A percentile compares a stretch with the other conserved stretches of the same genome.
phyloP scores from a whole-genome alignment of 2,113 vertebrate species.

The Cynopterus brachyotis region DNA sequence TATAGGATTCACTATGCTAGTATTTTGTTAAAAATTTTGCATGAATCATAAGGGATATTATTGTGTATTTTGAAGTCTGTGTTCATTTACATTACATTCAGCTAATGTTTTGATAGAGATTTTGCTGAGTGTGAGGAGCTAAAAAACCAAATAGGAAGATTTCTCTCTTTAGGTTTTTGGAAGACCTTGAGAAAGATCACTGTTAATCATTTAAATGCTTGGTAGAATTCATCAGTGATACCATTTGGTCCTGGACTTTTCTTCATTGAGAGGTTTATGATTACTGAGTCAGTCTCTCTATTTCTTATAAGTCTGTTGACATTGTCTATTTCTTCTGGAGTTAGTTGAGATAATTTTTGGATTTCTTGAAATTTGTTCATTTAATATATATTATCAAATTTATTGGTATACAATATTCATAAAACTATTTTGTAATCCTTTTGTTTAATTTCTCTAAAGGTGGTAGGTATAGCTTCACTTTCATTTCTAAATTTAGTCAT shows the following conservation, averaged over 20 bases:
- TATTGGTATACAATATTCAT: too few relatives aligned
- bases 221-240: too few relatives aligned
- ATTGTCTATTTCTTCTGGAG: not conserved
- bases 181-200: not conserved
- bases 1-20: not conserved
- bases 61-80: not conserved
- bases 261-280: not conserved
- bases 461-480: not conserved
- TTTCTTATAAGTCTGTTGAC: not conserved
- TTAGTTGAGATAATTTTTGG: not conserved
- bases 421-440: not conserved
- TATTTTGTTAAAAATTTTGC: not conserved
- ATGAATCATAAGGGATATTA: not conserved
- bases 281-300: not conserved
- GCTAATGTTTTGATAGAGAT: not conserved
- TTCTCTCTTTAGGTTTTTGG: not conserved
- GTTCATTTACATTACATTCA: not conserved
- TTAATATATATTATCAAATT: too few relatives aligned
- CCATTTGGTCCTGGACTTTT: not conserved
- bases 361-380: too few relatives aligned
- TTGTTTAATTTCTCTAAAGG: not conserved
- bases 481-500: not conserved
- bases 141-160: not conserved
- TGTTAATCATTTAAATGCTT: not conserved
- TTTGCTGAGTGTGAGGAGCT: not conserved